Evolutionary conservation across 2,113 vertebrate species (phyloP), one percentile per base, ranked within the genome.

Genomic region (Melanerpes formicivorus): DNA sequence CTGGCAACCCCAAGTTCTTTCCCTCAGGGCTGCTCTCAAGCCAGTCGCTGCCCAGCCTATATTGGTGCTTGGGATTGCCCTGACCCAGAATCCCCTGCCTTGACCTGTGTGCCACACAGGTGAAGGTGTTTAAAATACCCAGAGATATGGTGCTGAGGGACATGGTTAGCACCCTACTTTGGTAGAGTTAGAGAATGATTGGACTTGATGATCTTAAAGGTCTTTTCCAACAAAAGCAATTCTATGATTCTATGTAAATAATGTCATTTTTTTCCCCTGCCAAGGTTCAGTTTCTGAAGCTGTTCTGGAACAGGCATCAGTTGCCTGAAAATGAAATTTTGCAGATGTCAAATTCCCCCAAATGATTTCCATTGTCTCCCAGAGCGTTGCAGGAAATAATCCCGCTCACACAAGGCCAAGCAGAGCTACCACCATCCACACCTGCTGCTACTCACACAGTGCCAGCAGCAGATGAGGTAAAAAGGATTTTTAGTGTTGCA

Each of bases 261-360:
- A 17, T 7, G 16, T 16, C 2, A 5, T 0, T 3, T 32, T 55
- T 32, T 64, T 46, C 7, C 14, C 65, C 18, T 6, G 1, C 17
- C 25, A 17, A 17, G 13, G 18, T 22, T 58, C 42, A 52, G 17
- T 63, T 92, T 70, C 65, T 86, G 59, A 83, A 77, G 26, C 23
- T 19, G 1, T 16, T 88, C 88, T 88, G 86, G 30, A 88, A 84
- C 17, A 75, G 18, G 32, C 62, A 90, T 52, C 37, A 25, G 16
- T 52, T 55, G 9, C 26, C 48, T 27, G 52, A 71, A 92, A 91
- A 80, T 6, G 14, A 22, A 42, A 52, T 67, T 88, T 70, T 83
- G 42, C 56, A 83, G 34, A 46, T 64, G 76, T 88, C 73, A 27
- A 2, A 46, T 73, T 15, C 25, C 40, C 50, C 26, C 3, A 0